Percentiles rank a stretch among this genome's conserved stretches.
phyloP scores from a whole-genome alignment of 2,888 invertebrate species.

The Parnassius apollo region DNA sequence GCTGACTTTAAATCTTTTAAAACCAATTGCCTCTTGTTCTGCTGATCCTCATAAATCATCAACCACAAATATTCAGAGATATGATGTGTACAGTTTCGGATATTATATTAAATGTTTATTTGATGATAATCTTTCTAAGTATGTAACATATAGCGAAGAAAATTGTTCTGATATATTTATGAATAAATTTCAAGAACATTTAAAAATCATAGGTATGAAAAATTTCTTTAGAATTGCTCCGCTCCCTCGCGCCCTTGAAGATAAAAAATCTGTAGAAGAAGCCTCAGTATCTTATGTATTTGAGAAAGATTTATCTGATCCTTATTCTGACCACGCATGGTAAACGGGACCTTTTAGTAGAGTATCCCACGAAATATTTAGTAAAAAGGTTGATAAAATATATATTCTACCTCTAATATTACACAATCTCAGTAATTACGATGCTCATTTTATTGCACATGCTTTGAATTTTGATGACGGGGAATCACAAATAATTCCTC shows the following conservation, averaged over 20 bases:
- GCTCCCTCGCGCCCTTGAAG: slow-evolving; percentile 3
- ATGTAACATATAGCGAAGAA: slow-evolving; percentile 34
- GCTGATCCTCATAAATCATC: slow-evolving; percentile 32
- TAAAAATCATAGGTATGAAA: slow-evolving; percentile 29
- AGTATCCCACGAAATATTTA: slow-evolving; percentile 31
- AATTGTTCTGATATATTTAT: slow-evolving; percentile 38
- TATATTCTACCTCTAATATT: slow-evolving; percentile 34
- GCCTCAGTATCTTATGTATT: slow-evolving; percentile 30
- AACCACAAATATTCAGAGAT: slow-evolving; percentile 32
- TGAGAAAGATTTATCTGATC: slow-evolving; percentile 28
- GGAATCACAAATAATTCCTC: slow-evolving; percentile 31
- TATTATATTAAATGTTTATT: slow-evolving; percentile 21
- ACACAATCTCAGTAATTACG: slow-evolving; percentile 39
- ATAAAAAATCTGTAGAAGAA: slow-evolving; percentile 16
- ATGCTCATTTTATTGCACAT: slow-evolving; percentile 41
- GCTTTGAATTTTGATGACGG: slow-evolving; percentile 35
- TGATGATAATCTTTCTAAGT: slow-evolving; percentile 31
- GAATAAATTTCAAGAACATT: slow-evolving; percentile 30
- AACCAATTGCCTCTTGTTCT: slow-evolving; percentile 14
- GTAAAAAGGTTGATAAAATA: slow-evolving; percentile 32
- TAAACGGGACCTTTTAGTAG: slow-evolving; percentile 37
- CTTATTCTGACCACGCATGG: slow-evolving; percentile 32
- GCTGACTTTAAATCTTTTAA: slow-evolving; percentile 3
- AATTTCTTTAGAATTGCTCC: slow-evolving; percentile 11
- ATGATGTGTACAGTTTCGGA: slow-evolving; percentile 20